Percentiles rank a stretch among this genome's conserved stretches.
Conservation (phyloP, 23 tunicate genomes). For the Ascidia mentula region DNA sequence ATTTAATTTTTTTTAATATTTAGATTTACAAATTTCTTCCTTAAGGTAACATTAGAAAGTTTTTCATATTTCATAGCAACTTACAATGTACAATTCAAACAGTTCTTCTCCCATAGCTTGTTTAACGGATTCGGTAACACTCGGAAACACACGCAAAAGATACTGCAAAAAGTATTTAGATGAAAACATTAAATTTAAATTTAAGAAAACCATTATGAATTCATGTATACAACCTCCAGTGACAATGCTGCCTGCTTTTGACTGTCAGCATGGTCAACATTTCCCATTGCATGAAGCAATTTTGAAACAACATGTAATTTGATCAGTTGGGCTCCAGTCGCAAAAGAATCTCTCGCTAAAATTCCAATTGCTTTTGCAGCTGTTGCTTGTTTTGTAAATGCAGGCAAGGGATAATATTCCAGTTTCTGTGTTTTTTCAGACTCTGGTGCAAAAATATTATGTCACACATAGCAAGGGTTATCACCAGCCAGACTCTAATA, state of each 20-base stretch:
- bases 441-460: no score
- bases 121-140: conserved; percentile 81
- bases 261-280: conserved; percentile 84
- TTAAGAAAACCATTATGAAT: neutral
- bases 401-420: no score
- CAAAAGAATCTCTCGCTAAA: conserved; percentile 62
- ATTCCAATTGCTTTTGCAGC: conserved; percentile 90
- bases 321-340: conserved; percentile 41
- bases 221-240: conserved; percentile 38
- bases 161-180: conserved; percentile 28
- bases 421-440: no score
- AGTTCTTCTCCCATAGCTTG: conserved; percentile 89
- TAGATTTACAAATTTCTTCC: no score
- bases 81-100: conserved; percentile 62
- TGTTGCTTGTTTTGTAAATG: conserved; percentile 85
- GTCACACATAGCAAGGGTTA: no score
- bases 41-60: no score
- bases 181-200: neutral
- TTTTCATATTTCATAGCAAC: neutral
- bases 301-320: conserved; percentile 46
- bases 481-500: no score
- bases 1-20: neutral
- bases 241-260: conserved; percentile 83
- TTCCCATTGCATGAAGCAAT: conserved; percentile 82
- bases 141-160: conserved; percentile 72